Evolutionary conservation across 1,140 invertebrate species (phyloP), one percentile per base, ranked within the genome.

Genomic region (Drosophila albomicans): DNA sequence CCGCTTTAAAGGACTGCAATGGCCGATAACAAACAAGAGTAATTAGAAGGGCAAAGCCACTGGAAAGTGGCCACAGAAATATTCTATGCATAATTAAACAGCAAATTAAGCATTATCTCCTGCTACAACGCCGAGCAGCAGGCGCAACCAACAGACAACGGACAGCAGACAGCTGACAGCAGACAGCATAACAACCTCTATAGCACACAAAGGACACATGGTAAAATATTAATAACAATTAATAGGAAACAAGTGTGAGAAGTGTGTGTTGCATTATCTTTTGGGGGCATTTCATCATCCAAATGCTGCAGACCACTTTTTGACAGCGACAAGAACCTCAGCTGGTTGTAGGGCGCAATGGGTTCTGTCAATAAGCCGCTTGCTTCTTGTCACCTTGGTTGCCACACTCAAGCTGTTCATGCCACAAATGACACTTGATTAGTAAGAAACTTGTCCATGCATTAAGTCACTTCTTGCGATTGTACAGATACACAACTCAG

Each of bases 141-240:
- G 52, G 57, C 72, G 10, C 43, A n/a, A 16, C 32, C 16, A 49
- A 28, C 15, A 51, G 41, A 43, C 38, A 41, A 10, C 10, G 10
- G 38, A 41, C 41, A 30, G 41, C 11, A 25, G 20, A 25, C 20
- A 25, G 20, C 20, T 25, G 20, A 25, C 38, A 41, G 38, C 10
- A 41, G 38, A 41, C 41, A 30, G 41, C 11, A 25, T 10, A 15
- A 25, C 43, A 61, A 46, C 8, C 13, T 41, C 10, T n/a, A 58
- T 30, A 62, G 41, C 25, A 69, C 66, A 46, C 56, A 71, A 49
- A 63, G 52, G 13, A 61, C 46, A 45, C 68, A 71, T 65, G 13
- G 41, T 87, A 35, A 68, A 88, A 78, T 88, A 84, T 88, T 88
- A 87, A 88, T 87, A 78, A 57, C 81, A 88, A 82, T 88, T 87